Conservation (phyloP, 1,140 invertebrate species). For the Drosophila rufa region DNA sequence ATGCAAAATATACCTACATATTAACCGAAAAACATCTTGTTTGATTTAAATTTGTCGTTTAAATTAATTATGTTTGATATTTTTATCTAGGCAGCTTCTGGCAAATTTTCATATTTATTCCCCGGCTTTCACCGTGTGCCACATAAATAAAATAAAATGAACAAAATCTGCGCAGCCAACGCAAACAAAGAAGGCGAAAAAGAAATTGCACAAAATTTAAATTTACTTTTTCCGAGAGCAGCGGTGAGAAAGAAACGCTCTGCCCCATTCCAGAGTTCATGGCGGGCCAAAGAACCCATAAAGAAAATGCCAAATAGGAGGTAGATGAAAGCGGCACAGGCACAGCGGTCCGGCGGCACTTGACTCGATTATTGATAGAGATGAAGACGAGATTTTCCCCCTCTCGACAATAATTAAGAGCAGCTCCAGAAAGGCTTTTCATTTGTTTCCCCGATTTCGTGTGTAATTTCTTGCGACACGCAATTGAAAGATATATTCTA, state of each 20-base stretch:
- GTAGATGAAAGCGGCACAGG: slow-evolving; percentile 25
- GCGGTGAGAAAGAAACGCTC: slow-evolving; percentile 33
- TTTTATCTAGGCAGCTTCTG: slow-evolving; percentile 31
- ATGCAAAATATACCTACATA: slow-evolving; percentile 11
- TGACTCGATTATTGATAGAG: slow-evolving; percentile 40
- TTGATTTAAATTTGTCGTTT: slow-evolving; percentile 24
- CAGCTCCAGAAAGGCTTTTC: slow-evolving; percentile 43
- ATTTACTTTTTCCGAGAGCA: slow-evolving; percentile 44
- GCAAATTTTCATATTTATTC: slow-evolving; percentile 38
- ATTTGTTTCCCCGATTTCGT: slow-evolving; percentile 26
- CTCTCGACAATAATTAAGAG: slow-evolving; percentile 49
- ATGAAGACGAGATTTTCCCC: slow-evolving; percentile 41
- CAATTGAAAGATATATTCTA: slow-evolving; percentile 38
- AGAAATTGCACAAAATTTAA: slow-evolving; percentile 50
- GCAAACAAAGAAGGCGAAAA: slow-evolving; percentile 37
- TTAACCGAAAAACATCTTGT: slow-evolving; percentile 17
- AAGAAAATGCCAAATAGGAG: slow-evolving; percentile 36
- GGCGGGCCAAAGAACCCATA: slow-evolving; percentile 48
- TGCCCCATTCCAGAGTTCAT: slow-evolving; percentile 45
- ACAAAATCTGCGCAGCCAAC: slow-evolving; percentile 15
- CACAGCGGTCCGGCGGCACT: slow-evolving; percentile 28
- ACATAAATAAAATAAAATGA: slow-evolving; percentile 49
- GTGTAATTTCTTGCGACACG: slow-evolving; percentile 45
- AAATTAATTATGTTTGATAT: slow-evolving; percentile 51
- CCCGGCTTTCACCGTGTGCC: slow-evolving; percentile 33